Conservation (phyloP, 2,888 invertebrate genomes). For the Philonicus albiceps region DNA sequence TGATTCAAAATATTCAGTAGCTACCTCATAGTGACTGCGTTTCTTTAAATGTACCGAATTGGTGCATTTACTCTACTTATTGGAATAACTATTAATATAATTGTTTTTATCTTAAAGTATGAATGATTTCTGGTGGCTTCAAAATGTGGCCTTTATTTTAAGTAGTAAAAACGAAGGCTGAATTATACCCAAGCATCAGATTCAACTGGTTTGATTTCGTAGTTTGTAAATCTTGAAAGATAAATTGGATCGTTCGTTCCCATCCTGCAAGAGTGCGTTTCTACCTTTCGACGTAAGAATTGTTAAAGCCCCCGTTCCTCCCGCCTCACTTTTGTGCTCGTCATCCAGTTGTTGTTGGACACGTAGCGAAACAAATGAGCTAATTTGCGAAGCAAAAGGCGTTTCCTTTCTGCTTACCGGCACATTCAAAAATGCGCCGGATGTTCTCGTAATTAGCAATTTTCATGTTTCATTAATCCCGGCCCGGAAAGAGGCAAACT, state of each 20-base stretch:
- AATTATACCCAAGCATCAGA: no score
- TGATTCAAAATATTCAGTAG: no score
- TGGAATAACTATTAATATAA: no score
- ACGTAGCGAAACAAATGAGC: neutral
- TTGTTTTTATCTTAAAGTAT: no score
- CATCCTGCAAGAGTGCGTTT: neutral
- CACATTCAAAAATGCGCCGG: neutral
- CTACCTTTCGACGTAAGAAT: neutral
- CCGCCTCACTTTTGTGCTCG: neutral
- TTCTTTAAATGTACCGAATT: no score
- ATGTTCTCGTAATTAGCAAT: constrained; percentile 25
- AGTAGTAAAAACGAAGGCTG: no score
- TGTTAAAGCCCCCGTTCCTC: neutral
- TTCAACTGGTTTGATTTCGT: no score
- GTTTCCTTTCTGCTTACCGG: neutral
- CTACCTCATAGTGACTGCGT: no score
- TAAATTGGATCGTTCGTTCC: neutral
- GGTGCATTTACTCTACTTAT: no score
- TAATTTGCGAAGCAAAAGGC: neutral
- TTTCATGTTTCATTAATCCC: constrained; percentile 32
- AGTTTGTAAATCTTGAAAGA: neutral
- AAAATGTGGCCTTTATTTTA: no score
- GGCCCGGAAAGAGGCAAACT: constrained; percentile 18
- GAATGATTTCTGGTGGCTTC: no score
- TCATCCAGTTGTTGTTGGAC: neutral